Percentiles rank a stretch among this genome's conserved stretches.
Conservation (phyloP, 2,888 invertebrate genomes). For the Seladonia tumulorum region DNA sequence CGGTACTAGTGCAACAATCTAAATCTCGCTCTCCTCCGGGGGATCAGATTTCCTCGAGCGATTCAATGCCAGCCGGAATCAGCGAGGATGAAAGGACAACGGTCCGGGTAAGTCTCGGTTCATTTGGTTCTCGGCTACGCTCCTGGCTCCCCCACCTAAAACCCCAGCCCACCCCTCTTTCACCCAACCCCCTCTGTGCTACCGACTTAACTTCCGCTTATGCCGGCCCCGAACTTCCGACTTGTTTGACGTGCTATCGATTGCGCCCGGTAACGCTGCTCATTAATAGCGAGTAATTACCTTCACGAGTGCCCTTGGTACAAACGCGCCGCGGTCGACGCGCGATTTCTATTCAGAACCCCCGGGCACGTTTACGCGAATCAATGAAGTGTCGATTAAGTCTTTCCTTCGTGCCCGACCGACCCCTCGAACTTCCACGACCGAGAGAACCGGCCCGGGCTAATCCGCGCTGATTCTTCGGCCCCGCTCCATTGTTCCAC, state of each 20-base stretch:
- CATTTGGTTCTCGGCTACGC: slow-evolving; percentile 47
- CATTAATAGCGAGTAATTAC: slow-evolving; percentile 62
- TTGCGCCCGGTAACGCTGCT: slow-evolving; percentile 52
- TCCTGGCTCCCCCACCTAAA: not conserved
- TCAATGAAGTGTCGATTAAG: slow-evolving; percentile 52
- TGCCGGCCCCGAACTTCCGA: slow-evolving; percentile 52
- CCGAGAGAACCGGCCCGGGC: not conserved
- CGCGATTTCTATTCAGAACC: slow-evolving; percentile 17
- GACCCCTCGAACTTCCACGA: not conserved
- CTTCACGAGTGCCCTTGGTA: slow-evolving; percentile 56
- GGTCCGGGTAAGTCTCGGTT: slow-evolving; percentile 52
- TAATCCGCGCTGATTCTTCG: slow-evolving; percentile 13
- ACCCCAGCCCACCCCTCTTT: not conserved
- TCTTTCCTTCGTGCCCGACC: slow-evolving; percentile 33
- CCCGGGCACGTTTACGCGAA: slow-evolving; percentile 40
- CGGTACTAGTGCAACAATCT: slow-evolving; percentile 68
- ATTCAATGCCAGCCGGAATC: slow-evolving; percentile 52
- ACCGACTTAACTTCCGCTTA: slow-evolving; percentile 56
- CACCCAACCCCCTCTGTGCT: not conserved
- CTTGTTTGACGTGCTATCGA: slow-evolving; percentile 64
- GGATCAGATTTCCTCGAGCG: slow-evolving; percentile 55
- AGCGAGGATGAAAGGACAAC: slow-evolving; percentile 57
- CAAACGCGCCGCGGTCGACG: slow-evolving; percentile 22
- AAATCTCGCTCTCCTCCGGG: slow-evolving; percentile 66
- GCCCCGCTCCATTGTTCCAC: not conserved